Percentiles rank a stretch among this genome's conserved stretches.
Conservation (phyloP, 2,113 vertebrate species). For the Pycnonotus jocosus region DNA sequence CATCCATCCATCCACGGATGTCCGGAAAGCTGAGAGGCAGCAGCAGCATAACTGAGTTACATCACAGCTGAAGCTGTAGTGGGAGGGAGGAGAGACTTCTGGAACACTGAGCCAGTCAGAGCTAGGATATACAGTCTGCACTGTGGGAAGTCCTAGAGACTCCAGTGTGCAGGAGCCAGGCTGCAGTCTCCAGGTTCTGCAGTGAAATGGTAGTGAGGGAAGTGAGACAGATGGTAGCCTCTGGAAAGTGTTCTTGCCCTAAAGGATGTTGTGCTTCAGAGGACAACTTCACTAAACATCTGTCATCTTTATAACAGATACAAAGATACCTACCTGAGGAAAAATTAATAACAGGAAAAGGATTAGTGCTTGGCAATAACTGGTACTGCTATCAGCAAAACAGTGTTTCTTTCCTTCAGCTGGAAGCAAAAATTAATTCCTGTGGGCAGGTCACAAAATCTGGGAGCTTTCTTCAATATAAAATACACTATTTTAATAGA, state of each 20-base stretch:
- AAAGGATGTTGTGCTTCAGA: background rate
- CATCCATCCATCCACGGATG: too few species aligned
- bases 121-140: background rate
- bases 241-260: background rate
- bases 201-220: background rate
- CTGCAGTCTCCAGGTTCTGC: background rate
- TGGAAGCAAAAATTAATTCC: background rate
- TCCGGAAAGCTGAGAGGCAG: background rate
- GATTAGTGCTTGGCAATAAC: background rate
- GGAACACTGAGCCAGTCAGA: rapidly evolving
- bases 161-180: rapidly evolving
- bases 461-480: background rate
- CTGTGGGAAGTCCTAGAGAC: background rate
- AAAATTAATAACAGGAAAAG: background rate
- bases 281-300: background rate
- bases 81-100: background rate
- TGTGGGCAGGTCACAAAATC: background rate
- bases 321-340: background rate
- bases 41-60: background rate
- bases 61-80: background rate
- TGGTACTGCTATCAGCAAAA: background rate
- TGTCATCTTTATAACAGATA: background rate
- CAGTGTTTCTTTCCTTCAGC: background rate
- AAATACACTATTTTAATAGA: background rate
- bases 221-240: background rate